A percentile compares a stretch with the other conserved stretches of the same genome.
These are phyloP conservation scores for Myotis davidii DNA, from an alignment of 2,113 vertebrate genomes.

Conservation along the genomic window DNA sequence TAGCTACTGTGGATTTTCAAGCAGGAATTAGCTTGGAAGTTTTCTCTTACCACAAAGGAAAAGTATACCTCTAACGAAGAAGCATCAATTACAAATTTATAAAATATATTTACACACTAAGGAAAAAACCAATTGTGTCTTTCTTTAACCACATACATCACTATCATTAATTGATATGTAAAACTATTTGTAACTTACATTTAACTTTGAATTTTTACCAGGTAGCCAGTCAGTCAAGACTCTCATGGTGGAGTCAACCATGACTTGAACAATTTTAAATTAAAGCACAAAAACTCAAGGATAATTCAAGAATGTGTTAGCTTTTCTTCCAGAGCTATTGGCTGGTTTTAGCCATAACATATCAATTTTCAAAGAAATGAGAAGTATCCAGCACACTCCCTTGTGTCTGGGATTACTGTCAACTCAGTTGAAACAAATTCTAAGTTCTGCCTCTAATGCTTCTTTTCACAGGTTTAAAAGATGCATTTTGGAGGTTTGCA, in stretches of 20 bases:
- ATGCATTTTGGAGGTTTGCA: constrained; percentile 43
- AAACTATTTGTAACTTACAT: background rate
- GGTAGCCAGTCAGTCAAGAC: background rate
- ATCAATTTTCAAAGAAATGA: constrained; percentile 57
- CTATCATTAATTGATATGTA: background rate
- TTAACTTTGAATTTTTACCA: constrained; percentile 27
- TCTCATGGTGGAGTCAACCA: background rate
- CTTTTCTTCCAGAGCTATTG: constrained; percentile 14
- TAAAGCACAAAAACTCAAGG: constrained; percentile 15
- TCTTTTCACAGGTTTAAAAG: constrained; percentile 62
- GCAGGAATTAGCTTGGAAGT: background rate
- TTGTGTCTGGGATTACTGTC: constrained; percentile 31
- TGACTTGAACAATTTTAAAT: constrained; percentile 37
- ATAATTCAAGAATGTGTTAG: constrained; percentile 2
- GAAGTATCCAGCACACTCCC: background rate
- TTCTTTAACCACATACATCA: background rate
- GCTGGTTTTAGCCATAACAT: constrained; percentile 17
- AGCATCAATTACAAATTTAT: constrained; percentile 1
- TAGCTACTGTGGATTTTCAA: background rate
- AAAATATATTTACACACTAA: constrained; percentile 20
- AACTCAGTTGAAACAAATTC: constrained; percentile 65
- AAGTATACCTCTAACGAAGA: background rate
- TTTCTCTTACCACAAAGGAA: constrained; percentile 3
- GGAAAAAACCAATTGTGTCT: constrained; percentile 5
- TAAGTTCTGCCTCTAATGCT: constrained; percentile 50